Evolutionary conservation across 2,888 invertebrate genomes (phyloP).

Genomic region (Hirtodrosophila cameraria): DNA sequence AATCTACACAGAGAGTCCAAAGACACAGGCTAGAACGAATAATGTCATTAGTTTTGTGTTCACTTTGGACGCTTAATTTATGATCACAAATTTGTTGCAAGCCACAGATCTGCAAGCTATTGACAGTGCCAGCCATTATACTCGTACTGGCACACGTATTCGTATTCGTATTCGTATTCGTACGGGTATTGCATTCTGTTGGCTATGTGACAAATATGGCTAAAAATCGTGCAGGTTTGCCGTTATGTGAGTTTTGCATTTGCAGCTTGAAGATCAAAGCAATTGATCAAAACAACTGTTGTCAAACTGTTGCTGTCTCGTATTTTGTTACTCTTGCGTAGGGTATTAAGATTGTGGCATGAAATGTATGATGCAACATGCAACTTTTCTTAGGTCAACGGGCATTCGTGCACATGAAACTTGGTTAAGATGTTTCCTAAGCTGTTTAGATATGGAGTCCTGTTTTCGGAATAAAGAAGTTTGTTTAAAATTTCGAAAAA

Average conservation of each 20-base stretch:
- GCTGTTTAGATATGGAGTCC: too few relatives aligned
- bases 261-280: slow-evolving; percentile 48
- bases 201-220: slow-evolving; percentile 33
- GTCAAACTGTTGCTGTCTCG: slow-evolving; percentile 18
- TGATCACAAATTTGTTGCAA: slow-evolving; percentile 70
- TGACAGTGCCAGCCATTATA: slow-evolving; percentile 47
- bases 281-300: slow-evolving; percentile 59
- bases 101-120: slow-evolving; percentile 30
- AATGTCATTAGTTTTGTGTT: slow-evolving; percentile 59
- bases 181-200: slow-evolving; percentile 10
- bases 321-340: neutral
- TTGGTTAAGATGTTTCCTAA: too few relatives aligned
- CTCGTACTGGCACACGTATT: too few relatives aligned
- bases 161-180: too few relatives aligned
- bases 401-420: too few relatives aligned
- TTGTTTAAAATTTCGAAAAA: too few relatives aligned
- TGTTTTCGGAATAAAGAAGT: too few relatives aligned
- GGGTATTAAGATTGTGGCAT: neutral
- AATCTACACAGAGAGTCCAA: too few relatives aligned
- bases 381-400: too few relatives aligned
- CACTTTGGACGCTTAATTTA: slow-evolving; percentile 67
- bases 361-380: too few relatives aligned
- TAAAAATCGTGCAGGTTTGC: slow-evolving; percentile 52
- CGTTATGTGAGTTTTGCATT: slow-evolving; percentile 22
- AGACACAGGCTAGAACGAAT: slow-evolving; percentile 24